Percentiles rank a stretch among this genome's conserved stretches.
Evolutionary conservation across 1,140 invertebrate species (phyloP).

Genomic region (Cydia amplana): DNA sequence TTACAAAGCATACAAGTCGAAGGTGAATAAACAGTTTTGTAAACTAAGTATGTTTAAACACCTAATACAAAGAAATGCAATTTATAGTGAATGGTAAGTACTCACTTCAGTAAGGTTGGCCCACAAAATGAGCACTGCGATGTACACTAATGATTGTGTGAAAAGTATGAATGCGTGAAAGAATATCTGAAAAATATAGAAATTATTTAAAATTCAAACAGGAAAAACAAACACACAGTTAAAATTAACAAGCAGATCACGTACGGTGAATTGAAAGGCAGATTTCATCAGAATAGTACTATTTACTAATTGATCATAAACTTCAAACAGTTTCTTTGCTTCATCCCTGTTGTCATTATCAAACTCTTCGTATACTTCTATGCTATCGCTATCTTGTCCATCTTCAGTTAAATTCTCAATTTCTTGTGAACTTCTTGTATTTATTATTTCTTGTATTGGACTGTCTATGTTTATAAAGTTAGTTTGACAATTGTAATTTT

Average conservation of each 20-base stretch:
- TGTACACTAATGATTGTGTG: not conserved
- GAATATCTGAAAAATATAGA: slow-evolving; percentile 11
- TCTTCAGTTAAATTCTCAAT: not conserved
- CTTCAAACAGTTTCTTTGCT: not conserved
- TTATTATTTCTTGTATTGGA: not conserved
- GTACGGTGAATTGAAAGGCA: not conserved
- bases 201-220: not conserved
- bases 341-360: not conserved
- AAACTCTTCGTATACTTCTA: not conserved
- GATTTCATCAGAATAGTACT: not conserved
- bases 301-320: not conserved
- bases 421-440: not conserved
- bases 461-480: not conserved
- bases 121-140: not conserved
- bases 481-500: not conserved
- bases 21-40: too few species aligned
- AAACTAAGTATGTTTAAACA: too few species aligned
- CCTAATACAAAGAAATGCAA: too few species aligned
- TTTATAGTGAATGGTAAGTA: not conserved
- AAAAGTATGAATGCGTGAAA: not conserved
- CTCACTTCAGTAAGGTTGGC: not conserved
- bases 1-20: too few species aligned
- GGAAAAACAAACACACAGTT: not conserved
- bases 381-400: not conserved
- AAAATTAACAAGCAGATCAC: not conserved